Percentiles rank a stretch among this genome's conserved stretches.
Evolutionary conservation across 2,797 vertebrate species (phyloP).

Genomic region (Astyanax mexicanus): DNA sequence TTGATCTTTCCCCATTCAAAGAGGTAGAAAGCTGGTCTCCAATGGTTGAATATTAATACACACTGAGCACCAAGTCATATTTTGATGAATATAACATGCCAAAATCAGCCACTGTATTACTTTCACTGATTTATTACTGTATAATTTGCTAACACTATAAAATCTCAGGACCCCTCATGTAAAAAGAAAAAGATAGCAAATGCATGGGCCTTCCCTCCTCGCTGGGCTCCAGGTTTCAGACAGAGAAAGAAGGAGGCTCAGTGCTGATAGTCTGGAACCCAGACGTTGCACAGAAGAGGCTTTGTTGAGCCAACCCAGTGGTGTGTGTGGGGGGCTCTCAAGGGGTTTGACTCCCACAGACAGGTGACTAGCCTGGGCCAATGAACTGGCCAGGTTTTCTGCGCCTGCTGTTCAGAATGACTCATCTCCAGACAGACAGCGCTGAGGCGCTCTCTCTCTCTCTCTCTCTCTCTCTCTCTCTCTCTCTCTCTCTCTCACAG

Average conservation of each 20-base stretch:
- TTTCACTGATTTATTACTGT: no score
- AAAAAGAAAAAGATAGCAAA: slow-evolving; percentile 36
- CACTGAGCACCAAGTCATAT: no score
- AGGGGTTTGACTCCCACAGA: slow-evolving; percentile 59
- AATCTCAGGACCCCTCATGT: not conserved
- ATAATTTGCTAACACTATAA: no score
- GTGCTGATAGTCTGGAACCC: not conserved
- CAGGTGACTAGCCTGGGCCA: slow-evolving; percentile 69
- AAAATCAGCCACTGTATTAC: no score
- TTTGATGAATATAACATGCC: no score
- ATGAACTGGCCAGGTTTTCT: slow-evolving; percentile 64
- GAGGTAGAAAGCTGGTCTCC: no score
- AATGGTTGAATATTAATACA: no score
- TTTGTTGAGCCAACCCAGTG: slow-evolving; percentile 34
- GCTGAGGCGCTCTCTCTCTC: slow-evolving; percentile 30
- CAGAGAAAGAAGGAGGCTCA: slow-evolving; percentile 2
- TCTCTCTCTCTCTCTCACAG: no score
- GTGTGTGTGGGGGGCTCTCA: slow-evolving; percentile 5
- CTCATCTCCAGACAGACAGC: slow-evolving; percentile 66
- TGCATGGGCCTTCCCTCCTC: slow-evolving; percentile 22
- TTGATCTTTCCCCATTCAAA: no score
- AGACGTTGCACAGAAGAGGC: slow-evolving; percentile 34
- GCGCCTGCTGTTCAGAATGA: slow-evolving; percentile 72
- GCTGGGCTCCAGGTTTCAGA: not conserved
- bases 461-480: no score